Evolutionary conservation across 2,797 vertebrate genomes (phyloP), one percentile per base, ranked within the genome.

Genomic region (Nothura maculosa): DNA sequence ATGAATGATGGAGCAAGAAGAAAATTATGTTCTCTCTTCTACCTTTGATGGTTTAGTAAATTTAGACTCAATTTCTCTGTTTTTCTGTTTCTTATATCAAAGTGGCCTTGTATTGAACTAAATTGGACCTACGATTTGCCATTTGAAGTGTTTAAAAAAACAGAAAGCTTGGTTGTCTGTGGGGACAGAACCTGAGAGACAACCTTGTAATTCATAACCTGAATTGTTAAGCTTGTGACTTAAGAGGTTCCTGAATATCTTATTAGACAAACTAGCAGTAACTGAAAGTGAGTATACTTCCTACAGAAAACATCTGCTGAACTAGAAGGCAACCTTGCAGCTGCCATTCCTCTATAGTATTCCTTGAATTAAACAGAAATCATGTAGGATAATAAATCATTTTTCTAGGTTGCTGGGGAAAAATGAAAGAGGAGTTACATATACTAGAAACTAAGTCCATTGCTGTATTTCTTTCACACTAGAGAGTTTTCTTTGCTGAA

Each of bases 1-100:
- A 74, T 42, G 34, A 87, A 61, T 55, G 28, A 78, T 69, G 78
- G 50, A 81, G 50, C 36, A 63, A 75, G 34, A 81, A 34, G 18
- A 84, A 89, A 93, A 89, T 73, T 78, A 67, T 24, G 43, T 20
- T 75, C 89, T 87, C 42, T 70, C 20, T 74, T 72, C 40, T 91
- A 20, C 43, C 84, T 30, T 67, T 67, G 32, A 52, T 30, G 11
- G 8, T 76, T 91, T 94, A 52, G 45, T 88, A 86, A 88, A 86
- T 57, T 55, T 38, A 79, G 77, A 67, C 16, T 84, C 62, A 47
- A 89, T 78, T 83, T 87, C 61, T 50, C 21, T 12, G 5, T 13
- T 6, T 25, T 55, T 81, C 89, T 90, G 50, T 8, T 18, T 89
- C 47, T 76, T 34, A 15, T 24, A 60, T 83, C 38, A 34, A 87